Percentiles rank a stretch among this genome's conserved stretches.
These are phyloP conservation scores for Pyralis farinalis DNA, from an alignment of 2,888 invertebrate species.

Conservation along the genomic window DNA sequence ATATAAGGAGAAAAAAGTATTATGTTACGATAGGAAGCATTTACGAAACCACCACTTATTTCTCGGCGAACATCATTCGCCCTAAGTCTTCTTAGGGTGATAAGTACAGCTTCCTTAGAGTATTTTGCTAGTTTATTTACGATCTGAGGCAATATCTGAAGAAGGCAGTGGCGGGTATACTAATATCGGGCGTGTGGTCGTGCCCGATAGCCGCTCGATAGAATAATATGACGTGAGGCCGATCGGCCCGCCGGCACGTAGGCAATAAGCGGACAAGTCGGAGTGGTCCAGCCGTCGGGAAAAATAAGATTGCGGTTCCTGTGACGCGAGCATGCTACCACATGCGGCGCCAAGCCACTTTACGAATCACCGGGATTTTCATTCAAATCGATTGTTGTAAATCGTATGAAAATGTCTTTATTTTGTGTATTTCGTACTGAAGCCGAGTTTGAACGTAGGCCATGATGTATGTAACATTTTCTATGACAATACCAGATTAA, in stretches of 20 bases:
- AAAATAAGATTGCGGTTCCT: constrained; percentile 70
- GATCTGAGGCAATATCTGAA: constrained; percentile 68
- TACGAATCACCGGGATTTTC: not conserved
- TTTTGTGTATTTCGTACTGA: no score
- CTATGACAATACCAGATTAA: no score
- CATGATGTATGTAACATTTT: no score
- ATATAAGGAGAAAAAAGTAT: no score
- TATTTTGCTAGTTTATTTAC: constrained; percentile 68
- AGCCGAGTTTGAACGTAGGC: no score
- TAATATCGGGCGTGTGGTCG: constrained; percentile 72
- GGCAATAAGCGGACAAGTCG: constrained; percentile 73
- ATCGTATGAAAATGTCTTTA: no score
- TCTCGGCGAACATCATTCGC: constrained; percentile 13
- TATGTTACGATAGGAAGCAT: no score
- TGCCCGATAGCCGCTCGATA: constrained; percentile 73
- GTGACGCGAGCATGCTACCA: constrained; percentile 7
- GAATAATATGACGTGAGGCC: constrained; percentile 76
- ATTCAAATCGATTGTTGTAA: constrained; percentile 2
- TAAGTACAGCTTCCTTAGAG: constrained; percentile 42
- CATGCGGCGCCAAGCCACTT: constrained; percentile 10
- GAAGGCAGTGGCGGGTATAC: constrained; percentile 66
- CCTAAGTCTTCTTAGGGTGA: constrained; percentile 41
- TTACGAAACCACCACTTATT: constrained; percentile 13
- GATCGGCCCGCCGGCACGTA: constrained; percentile 71
- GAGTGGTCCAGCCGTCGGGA: constrained; percentile 60